phyloP scores from a whole-genome alignment of 2,888 invertebrate genomes.

The Frankliniella intonsa region DNA sequence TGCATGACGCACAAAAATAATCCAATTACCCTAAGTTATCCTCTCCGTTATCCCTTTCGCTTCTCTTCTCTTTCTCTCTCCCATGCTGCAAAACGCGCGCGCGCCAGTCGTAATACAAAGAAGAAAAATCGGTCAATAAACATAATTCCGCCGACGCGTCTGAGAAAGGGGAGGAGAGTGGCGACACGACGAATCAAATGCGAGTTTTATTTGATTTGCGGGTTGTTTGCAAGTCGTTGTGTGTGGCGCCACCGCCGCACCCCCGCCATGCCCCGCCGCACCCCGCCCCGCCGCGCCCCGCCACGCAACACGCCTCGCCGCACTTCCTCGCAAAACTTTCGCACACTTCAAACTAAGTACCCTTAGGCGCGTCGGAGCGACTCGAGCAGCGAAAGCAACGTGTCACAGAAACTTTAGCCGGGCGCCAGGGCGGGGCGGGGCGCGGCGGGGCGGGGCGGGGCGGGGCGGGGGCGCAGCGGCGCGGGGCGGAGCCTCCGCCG shows the following conservation, averaged over 20 bases:
- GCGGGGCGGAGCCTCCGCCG: background rate
- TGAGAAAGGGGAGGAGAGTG: background rate
- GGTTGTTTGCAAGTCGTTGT: background rate
- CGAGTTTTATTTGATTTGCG: slow-evolving; percentile 11
- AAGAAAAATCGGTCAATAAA: slow-evolving; percentile 16
- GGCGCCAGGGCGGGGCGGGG: background rate
- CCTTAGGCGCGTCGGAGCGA: background rate
- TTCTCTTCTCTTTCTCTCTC: no score
- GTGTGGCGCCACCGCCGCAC: background rate
- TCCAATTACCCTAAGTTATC: no score
- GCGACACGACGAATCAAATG: background rate
- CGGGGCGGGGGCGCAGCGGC: background rate
- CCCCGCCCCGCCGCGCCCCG: background rate
- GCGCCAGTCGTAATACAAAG: background rate
- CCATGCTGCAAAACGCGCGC: no score
- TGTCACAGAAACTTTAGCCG: background rate
- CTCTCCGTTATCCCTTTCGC: no score
- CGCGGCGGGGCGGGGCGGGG: background rate
- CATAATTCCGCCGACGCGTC: background rate
- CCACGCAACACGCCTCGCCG: background rate
- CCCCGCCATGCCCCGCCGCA: background rate
- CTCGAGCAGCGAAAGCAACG: no score
- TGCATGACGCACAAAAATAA: no score
- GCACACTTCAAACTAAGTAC: background rate
- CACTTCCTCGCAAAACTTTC: background rate